Base-by-base conservation (phyloP, 2,797 vertebrate species). In the Poeciliopsis infans region DNA sequence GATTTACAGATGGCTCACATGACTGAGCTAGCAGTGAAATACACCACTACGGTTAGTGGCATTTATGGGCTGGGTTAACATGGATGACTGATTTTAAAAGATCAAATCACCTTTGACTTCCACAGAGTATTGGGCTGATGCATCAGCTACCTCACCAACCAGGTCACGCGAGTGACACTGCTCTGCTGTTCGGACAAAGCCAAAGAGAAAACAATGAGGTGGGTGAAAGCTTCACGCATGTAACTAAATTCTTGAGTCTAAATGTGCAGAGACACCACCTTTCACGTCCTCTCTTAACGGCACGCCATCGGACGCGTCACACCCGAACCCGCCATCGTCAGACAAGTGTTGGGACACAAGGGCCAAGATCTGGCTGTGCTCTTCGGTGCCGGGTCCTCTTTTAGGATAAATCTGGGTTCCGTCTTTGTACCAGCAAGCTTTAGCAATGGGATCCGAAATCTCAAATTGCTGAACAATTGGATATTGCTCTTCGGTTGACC, bases 101-200 rank as follows among this genome's bases (percentile, higher is more conserved):
- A 92, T 95, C 92, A 93, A 95, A 97, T 98, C 95, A 99, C 98
- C 97, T 94, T 95, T 88, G 85, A 97, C 96, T 91, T 97, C 96
- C 91, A 97, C 90, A 6, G 95, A 95, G 95, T 96, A 97, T 89
- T 94, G 96, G 94, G 95, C 88, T 81, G 94, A 92, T 85, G 96
- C 95, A 83, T 94, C 91, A 75, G 89, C 81, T 3, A 95, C 89
- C 59, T 95, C 93, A 86, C 96, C 97, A 93, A 95, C 91, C 78
- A 97, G 97, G 84, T 96, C 95, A 92, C 96, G 97, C 25, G 95
- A 92, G 77, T 98, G 96, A 94, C 96, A 94, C 0, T 92, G 92
- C 83, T 88, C 94, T 86, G 96, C 96, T 79, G 95, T 88, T 43
- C 83, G 95, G 93, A 98, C 96, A 93, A 96, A 96, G 94, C 95